Base-by-base conservation (phyloP, 2,113 vertebrate species). In the Anhinga rufa region DNA sequence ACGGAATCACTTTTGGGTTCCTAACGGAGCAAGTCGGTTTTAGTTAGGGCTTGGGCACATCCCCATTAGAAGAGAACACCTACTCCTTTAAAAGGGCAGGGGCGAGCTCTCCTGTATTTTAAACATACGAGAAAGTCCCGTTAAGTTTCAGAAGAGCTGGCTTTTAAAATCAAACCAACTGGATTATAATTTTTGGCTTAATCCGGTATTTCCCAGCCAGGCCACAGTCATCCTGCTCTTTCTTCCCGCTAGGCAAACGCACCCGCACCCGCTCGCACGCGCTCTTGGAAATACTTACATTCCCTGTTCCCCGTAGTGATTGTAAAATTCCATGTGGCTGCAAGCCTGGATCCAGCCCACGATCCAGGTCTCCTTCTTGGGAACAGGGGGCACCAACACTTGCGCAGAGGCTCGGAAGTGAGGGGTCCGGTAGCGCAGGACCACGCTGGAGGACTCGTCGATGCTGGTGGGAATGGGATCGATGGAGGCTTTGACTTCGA, bases 281-380 rank as follows among this genome's bases (percentile, higher is more conserved):
- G 18, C 83, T 22, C n/a, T 20, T 14, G 25, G 48, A 32, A 12
- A 46, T 97, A 99, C 99, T 99, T 96, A 99, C 99, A 99, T 99
- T 95, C 99, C 99, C 97, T 99, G 99, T 26, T 98, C 98, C 72
- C 99, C 99, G 6, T 99, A 99, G 65, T 98, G 98, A 93, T 99
- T 99, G 98, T 99, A 99, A 96, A 99, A 99, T 97, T 99, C 99
- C 99, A 99, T 99, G 98, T 99, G 99, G 97, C 99, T 99, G 95
- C 99, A 99, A 1, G 99, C 99, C 97, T 99, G 99, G 64, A 99
- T 99, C 99, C 99, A 99, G 84, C 99, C 99, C 55, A 99, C 98
- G 16, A 99, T 98, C 99, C 99, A 99, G 28, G 99, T 99, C 98
- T 99, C 99, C 87, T 99, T 99, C 66, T 97, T 98, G 97, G 99